Base-by-base conservation (phyloP, 2,888 invertebrate genomes). In the Trissoscelio sp. region DNA sequence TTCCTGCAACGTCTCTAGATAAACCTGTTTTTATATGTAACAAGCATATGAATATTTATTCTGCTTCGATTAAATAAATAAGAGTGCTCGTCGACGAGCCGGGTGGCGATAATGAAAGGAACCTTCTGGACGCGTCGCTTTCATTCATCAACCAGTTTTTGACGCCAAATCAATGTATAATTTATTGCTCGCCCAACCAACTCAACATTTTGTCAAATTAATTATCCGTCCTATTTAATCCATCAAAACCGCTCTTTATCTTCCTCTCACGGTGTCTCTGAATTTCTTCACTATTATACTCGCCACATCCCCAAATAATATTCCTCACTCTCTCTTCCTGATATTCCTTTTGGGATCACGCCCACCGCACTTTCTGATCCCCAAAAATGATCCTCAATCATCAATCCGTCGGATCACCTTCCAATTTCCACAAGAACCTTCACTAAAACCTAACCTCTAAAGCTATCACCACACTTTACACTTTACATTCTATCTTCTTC, bases 21-120 rank as follows among this genome's bases (percentile, higher is more conserved):
- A 67, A 75, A 75, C 75, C 75, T 51, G 60, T 75, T 75, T 67
- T 58, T 66, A 51, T 75, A 60, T 67, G 58, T 58, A 67, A 67
- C 66, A 58, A 20, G 28, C 34, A 14, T 67, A 39, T 67, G 66
- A 75, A 67, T 75, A 75, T 75, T 67, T 75, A 75, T 75, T 67
- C 42, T 58, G 18, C 12, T 58, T 67, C 28, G 64, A 66, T 66
- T 57, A 66, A 66, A 66, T 66, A 74, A 74, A 74, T 74, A 66
- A 39, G 34, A 46, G 46, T 16, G 64, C 16, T 53, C 44, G 51
- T 31, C 34, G 60, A 0, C 64, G 44, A 53, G 72, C 53, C 72
- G 20, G 34, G 22, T 55, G 39, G 39, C 67, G 42, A 42, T 66
- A 66, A 58, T 60, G 75, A 67, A 67, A 75, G 48, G 44, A 66